A percentile compares a stretch with the other conserved stretches of the same genome.
Conservation (phyloP, 2,888 invertebrate genomes). For the Acrobasis repandana region DNA sequence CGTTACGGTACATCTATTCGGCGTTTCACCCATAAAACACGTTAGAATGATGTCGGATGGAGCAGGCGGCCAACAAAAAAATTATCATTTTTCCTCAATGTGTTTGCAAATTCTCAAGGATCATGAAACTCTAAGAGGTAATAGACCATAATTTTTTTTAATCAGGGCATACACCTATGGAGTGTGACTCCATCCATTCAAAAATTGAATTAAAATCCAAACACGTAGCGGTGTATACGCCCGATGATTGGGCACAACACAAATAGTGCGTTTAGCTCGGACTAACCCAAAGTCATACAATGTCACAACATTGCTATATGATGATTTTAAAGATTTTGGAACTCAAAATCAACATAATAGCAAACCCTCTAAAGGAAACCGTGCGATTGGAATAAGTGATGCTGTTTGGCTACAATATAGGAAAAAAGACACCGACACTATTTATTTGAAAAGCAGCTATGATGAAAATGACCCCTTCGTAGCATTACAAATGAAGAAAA, state of each 20-base stretch:
- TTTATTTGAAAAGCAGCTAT: conserved; percentile 4
- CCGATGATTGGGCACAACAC: background rate
- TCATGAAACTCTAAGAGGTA: no score
- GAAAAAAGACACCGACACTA: background rate
- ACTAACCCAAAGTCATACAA: background rate
- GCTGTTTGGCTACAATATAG: background rate
- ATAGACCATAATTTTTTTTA: no score
- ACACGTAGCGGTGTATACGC: background rate
- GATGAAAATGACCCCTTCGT: background rate
- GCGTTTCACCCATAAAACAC: no score
- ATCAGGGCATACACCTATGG: no score
- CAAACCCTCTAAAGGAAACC: no score
- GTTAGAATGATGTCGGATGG: no score
- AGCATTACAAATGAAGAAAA: background rate
- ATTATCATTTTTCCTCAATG: no score
- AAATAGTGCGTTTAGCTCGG: background rate
- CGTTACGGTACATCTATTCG: conserved; percentile 6
- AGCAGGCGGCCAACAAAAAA: no score
- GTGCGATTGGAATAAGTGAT: no score
- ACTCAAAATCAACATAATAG: no score
- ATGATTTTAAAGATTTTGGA: no score
- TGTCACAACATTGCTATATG: background rate
- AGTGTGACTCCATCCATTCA: background rate
- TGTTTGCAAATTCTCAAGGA: no score
- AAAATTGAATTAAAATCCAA: background rate